phyloP scores from a whole-genome alignment of 1,140 invertebrate species.

The Temnothorax longispinosus region DNA sequence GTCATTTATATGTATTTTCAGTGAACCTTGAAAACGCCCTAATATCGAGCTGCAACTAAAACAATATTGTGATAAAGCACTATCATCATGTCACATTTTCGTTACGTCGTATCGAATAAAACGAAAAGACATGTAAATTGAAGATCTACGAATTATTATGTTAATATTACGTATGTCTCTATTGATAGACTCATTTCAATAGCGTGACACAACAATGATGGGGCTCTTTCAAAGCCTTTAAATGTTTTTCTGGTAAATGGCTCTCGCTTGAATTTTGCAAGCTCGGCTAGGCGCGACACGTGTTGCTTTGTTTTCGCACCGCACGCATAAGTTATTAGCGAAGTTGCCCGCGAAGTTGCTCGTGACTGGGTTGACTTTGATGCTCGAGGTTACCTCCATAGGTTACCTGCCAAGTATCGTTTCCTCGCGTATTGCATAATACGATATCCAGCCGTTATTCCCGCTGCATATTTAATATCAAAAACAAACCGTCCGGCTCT shows the following conservation, averaged over 20 bases:
- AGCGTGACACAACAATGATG: neutral
- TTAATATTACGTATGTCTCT: neutral
- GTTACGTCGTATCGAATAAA: neutral
- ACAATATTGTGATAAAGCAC: neutral
- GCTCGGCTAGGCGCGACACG: neutral
- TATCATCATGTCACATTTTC: neutral
- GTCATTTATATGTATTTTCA: neutral
- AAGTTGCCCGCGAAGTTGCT: constrained; percentile 19
- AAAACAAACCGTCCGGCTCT: constrained; percentile 24
- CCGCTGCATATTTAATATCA: constrained; percentile 25
- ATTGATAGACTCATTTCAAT: neutral
- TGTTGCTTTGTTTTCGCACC: constrained; percentile 6
- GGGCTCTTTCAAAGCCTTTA: neutral
- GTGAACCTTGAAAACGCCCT: constrained; percentile 9
- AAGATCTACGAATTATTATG: neutral
- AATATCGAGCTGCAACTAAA: constrained; percentile 25
- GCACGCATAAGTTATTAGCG: constrained; percentile 32
- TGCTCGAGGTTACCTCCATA: neutral
- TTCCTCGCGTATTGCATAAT: constrained; percentile 1
- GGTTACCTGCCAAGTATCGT: constrained; percentile 25
- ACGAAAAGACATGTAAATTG: neutral
- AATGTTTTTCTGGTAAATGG: neutral
- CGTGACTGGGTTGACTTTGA: neutral
- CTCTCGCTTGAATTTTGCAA: neutral
- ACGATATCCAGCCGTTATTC: neutral